Conservation (phyloP, 2,797 vertebrate species). For the Enteromius afrohamiltoni region DNA sequence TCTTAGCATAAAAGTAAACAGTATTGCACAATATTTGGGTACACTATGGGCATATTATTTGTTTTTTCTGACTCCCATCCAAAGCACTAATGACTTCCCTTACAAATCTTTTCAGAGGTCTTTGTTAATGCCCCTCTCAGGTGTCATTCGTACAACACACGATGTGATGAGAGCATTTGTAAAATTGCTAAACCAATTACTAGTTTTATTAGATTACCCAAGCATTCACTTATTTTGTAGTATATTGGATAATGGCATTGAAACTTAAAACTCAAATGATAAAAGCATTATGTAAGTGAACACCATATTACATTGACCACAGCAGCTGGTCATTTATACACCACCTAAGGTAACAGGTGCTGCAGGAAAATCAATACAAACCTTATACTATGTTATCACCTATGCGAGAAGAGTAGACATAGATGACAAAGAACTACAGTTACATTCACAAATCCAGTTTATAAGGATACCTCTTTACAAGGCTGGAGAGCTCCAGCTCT, state of each 20-base stretch:
- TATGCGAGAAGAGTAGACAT: slow-evolving; percentile 45
- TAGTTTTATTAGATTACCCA: slow-evolving; percentile 31
- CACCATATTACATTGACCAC: slow-evolving; percentile 53
- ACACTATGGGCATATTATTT: not conserved
- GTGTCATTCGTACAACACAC: not conserved
- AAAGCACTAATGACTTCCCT: slow-evolving; percentile 21
- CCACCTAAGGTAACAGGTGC: slow-evolving; percentile 61
- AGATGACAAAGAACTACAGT: slow-evolving; percentile 28
- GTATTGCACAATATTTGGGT: not conserved
- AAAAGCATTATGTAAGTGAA: slow-evolving; percentile 60
- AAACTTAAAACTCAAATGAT: slow-evolving; percentile 35
- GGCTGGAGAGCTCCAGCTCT: not conserved
- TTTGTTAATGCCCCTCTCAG: slow-evolving; percentile 17
- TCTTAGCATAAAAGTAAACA: not conserved
- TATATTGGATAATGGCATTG: slow-evolving; percentile 13
- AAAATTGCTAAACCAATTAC: slow-evolving; percentile 27
- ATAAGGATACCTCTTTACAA: not conserved
- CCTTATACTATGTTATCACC: slow-evolving; percentile 51
- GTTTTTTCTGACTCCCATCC: not conserved
- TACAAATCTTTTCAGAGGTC: slow-evolving; percentile 1
- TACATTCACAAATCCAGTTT: not conserved
- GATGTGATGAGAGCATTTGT: slow-evolving; percentile 26
- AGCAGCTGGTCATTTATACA: slow-evolving; percentile 31
- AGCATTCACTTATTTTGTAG: slow-evolving; percentile 35
- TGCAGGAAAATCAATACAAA: slow-evolving; percentile 68